These are phyloP conservation scores for Mormyrus lacerda DNA, from an alignment of 2,113 vertebrate genomes.

Conservation along the genomic window DNA sequence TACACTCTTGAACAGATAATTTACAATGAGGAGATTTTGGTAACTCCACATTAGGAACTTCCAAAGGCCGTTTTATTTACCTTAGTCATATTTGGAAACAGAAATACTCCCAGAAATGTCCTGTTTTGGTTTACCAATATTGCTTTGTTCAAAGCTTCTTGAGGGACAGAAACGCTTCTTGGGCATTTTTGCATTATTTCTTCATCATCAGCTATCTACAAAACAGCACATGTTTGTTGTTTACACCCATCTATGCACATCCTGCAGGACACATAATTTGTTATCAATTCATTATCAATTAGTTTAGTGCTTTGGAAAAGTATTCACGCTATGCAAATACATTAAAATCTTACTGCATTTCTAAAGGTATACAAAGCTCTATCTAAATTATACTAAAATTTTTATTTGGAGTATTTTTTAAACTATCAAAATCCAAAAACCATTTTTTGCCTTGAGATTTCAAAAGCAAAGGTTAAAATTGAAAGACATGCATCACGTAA, in stretches of 20 bases:
- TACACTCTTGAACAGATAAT: neutral
- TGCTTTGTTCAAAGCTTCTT: slow-evolving; percentile 41
- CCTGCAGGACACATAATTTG: neutral
- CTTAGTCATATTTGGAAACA: slow-evolving; percentile 40
- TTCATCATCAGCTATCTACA: neutral
- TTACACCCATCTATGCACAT: neutral
- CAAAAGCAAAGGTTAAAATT: neutral
- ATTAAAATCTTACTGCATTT: neutral
- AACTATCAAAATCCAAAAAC: neutral
- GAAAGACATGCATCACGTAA: neutral
- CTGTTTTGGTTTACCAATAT: rapidly evolving
- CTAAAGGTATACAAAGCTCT: neutral
- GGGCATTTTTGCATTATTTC: neutral
- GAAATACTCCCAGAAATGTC: slow-evolving; percentile 34
- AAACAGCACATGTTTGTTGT: neutral
- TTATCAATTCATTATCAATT: neutral
- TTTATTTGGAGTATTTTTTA: neutral
- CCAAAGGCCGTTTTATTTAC: slow-evolving; percentile 32
- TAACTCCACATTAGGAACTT: neutral
- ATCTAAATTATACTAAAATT: neutral
- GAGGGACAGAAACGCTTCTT: slow-evolving; percentile 26
- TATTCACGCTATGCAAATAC: neutral
- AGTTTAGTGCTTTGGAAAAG: neutral
- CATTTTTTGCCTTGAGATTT: neutral
- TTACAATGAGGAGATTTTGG: neutral